phyloP scores from a whole-genome alignment of 2,113 vertebrate species.

The Chelonoidis abingdonii region DNA sequence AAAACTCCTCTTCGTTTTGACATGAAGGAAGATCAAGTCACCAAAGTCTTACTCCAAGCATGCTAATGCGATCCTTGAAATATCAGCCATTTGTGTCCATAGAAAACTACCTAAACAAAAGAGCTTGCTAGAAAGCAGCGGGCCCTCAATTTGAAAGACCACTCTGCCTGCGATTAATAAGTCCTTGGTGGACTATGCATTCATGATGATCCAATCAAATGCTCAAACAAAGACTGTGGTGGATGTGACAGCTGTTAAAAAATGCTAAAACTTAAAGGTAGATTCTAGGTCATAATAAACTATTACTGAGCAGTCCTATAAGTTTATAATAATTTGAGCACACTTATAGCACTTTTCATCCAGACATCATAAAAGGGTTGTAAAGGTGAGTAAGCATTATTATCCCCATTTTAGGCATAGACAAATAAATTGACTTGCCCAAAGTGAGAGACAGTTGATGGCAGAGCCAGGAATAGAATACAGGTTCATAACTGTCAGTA shows the following conservation, averaged over 20 bases:
- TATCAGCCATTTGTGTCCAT: conserved; percentile 43
- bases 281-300: conserved; percentile 70
- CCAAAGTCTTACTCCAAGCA: conserved; percentile 63
- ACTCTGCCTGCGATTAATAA: conserved; percentile 59
- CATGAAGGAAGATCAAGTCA: conserved; percentile 71
- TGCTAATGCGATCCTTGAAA: conserved; percentile 53
- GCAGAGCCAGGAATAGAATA: background rate
- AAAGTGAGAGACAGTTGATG: background rate
- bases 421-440: background rate
- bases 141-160: conserved; percentile 52
- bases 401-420: background rate
- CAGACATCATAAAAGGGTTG: background rate
- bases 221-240: conserved; percentile 43
- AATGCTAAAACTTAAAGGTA: conserved; percentile 49
- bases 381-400: conserved; percentile 11
- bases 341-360: background rate
- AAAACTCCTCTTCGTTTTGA: conserved; percentile 72
- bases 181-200: conserved; percentile 53
- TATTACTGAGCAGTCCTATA: conserved; percentile 45
- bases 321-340: conserved; percentile 50
- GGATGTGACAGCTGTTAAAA: conserved; percentile 53
- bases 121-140: conserved; percentile 62
- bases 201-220: conserved; percentile 54
- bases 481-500: background rate
- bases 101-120: conserved; percentile 63